Evolutionary conservation across 2,888 invertebrate species (phyloP), one percentile per base, ranked within the genome.

Genomic region (Campoletis raptor): DNA sequence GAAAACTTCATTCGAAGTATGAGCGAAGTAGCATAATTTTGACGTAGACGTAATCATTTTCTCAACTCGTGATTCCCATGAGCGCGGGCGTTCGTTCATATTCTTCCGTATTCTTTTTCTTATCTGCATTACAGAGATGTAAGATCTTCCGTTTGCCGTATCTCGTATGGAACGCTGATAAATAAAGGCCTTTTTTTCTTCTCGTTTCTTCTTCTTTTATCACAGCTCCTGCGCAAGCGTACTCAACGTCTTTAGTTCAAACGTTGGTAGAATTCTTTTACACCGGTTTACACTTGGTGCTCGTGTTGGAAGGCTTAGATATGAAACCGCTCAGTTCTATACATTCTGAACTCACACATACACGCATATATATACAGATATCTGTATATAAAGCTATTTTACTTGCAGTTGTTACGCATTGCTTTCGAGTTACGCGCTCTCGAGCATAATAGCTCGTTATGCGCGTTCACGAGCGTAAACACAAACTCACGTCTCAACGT

Each of bases 391-490:
- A 40, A 70, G 30, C 54, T 21, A 67, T 24, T 69, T 69, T 24
- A 40, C 36, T 74, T 67, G 81, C 81, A 70, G 73, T 86, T 85
- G 88, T 87, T 88, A 86, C 87, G 89, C 88, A 86, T 86, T 87
- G 87, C 85, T 83, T 83, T 81, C 54, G 82, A 79, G 87, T 89
- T 88, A 89, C 88, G 87, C 88, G 86, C 85, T 80, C 86, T 70
- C 82, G 87, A 86, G 85, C 89, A 89, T 90, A 90, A 90, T 90
- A 87, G 89, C 85, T 89, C 84, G 89, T 90, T 88, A 90, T 37
- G 81, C 85, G 88, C 85, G 85, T 89, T 88, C 81, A 81, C 85
- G 83, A 81, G 81, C 86, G 83, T 85, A 86, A 87, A 87, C 85
- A 86, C 78, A 79, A 73, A 54, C 80, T 30, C 57, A 18, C 78